Base-by-base conservation (phyloP, 2,113 vertebrate species). In the Actenoides lindsayi region DNA sequence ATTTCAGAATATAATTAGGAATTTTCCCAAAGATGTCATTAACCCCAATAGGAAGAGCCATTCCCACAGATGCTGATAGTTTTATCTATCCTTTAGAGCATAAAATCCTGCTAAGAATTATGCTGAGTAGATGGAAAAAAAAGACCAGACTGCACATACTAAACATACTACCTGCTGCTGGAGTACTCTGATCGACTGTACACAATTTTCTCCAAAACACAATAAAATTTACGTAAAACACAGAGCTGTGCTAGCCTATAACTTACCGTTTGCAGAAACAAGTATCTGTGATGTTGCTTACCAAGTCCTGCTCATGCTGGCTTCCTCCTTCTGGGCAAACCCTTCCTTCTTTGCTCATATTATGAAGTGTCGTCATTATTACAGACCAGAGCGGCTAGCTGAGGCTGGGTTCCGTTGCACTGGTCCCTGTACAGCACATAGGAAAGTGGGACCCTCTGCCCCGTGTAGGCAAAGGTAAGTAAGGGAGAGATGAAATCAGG, bases 171-270 rank as follows among this genome's bases (percentile, higher is more conserved):
- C n/a, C 33, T 77, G 67, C 77, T 90, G 53, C 59, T 97, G 87
- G 75, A 95, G 82, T 87, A 76, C 79, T 50, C 74, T 89, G 37
- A 84, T 46, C 63, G 88, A 89, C n/a, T 93, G 91, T 94, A 93
- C 44, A 51, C 53, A 77, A 19, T 83, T 92, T 91, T 76, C 74
- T 89, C 54, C 30, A 62, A 79, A 93, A 93, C 57, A 87, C 69
- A 96, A 94, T 97, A 97, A 97, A 97, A 83, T 69, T 9, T 59
- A 57, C 50, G n/a, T 94, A 70, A 95, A 96, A 84, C 41, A 75
- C 10, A 17, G 65, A 84, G 30, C 51, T 78, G 68, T 76, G 76
- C 51, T 74, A 71, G 77, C 42, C 77, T 64, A 2, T 83, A 35
- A 75, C 71, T 96, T 68, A 19, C 13, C 86, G 27, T 78, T 71